Percentiles rank a stretch among this genome's conserved stretches.
These are phyloP conservation scores for Pyrocephalus nanus DNA, from an alignment of 2,797 vertebrate species.

Conservation along the genomic window DNA sequence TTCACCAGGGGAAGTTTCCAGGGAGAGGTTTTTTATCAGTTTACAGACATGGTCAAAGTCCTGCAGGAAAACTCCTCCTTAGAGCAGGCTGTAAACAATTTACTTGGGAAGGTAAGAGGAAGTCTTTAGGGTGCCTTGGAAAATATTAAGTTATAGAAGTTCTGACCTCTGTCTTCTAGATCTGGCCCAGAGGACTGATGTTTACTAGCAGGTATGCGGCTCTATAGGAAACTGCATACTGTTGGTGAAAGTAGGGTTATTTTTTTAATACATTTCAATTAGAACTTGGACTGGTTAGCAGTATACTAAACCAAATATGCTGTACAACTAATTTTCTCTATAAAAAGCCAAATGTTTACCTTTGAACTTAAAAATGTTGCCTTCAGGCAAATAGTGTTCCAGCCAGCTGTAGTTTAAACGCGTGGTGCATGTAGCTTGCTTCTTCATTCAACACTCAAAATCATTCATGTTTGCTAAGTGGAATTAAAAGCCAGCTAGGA, in stretches of 20 bases:
- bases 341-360: constrained; percentile 63
- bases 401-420: constrained; percentile 52
- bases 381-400: constrained; percentile 44
- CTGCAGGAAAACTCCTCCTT: not conserved
- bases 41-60: constrained; percentile 3
- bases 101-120: constrained; percentile 36
- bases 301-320: constrained; percentile 50
- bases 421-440: not conserved
- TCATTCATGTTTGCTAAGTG: constrained; percentile 40
- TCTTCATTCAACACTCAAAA: constrained; percentile 49
- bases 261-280: constrained; percentile 59
- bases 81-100: constrained; percentile 46
- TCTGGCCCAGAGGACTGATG: constrained; percentile 39
- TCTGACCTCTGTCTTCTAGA: constrained; percentile 61
- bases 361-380: constrained; percentile 69
- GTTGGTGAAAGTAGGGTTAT: constrained; percentile 38
- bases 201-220: not conserved
- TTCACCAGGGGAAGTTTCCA: constrained; percentile 31
- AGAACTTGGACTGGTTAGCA: constrained; percentile 28
- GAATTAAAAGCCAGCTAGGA: constrained; percentile 47
- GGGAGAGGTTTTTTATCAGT: constrained; percentile 37
- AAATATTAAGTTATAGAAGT: constrained; percentile 55
- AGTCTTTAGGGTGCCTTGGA: constrained; percentile 50
- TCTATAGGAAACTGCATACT: constrained; percentile 54
- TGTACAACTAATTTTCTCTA: constrained; percentile 58